Percentiles rank a stretch among this genome's conserved stretches.
These are phyloP conservation scores for Eurystomus glaucurus DNA, from an alignment of 2,797 vertebrate genomes.

Conservation along the genomic window DNA sequence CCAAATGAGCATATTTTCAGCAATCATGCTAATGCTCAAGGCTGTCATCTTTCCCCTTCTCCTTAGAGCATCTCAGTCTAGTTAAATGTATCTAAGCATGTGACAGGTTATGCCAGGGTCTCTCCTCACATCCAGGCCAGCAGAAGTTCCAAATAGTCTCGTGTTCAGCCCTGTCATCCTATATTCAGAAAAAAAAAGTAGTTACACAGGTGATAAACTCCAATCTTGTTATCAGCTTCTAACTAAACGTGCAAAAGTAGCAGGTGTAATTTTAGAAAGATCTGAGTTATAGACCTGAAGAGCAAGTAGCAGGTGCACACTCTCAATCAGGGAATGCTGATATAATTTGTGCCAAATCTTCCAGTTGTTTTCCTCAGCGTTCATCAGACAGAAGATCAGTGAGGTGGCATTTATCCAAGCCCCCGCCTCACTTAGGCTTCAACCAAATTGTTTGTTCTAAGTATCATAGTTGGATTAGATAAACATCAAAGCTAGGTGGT, in stretches of 20 bases:
- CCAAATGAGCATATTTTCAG: neutral
- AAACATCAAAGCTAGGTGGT: neutral
- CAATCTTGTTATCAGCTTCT: conserved; percentile 25
- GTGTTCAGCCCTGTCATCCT: neutral
- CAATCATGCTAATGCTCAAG: neutral
- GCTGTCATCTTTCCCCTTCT: neutral
- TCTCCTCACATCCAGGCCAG: neutral
- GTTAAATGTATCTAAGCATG: neutral
- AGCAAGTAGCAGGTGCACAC: conserved; percentile 45
- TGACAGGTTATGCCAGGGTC: neutral
- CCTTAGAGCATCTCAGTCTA: neutral
- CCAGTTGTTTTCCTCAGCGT: conserved; percentile 50
- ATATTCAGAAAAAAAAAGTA: neutral
- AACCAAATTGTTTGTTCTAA: neutral
- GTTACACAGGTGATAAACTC: neutral
- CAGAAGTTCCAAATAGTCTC: neutral
- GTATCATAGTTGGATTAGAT: neutral
- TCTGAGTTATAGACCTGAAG: neutral
- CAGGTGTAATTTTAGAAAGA: conserved; percentile 54
- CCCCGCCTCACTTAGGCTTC: neutral
- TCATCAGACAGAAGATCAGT: conserved; percentile 44
- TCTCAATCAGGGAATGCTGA: conserved; percentile 28
- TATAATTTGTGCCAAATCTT: conserved; percentile 55
- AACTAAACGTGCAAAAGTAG: conserved; percentile 12
- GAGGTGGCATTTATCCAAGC: conserved; percentile 27